Conservation (phyloP, 37 sponge, comb jelly and placozoan genomes). For the Corticium candelabrum region DNA sequence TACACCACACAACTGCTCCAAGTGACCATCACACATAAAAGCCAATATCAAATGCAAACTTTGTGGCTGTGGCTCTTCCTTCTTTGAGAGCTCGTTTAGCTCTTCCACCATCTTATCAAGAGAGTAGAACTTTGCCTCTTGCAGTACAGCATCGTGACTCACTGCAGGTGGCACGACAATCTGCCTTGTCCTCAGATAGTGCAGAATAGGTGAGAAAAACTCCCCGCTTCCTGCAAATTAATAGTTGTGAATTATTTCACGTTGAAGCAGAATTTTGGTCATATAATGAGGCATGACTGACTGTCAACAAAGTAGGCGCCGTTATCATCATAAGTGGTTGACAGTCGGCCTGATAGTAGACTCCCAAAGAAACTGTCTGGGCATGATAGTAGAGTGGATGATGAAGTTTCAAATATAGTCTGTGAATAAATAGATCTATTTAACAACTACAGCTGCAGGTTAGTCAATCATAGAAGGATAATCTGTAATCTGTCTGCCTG, state of each 20-base stretch:
- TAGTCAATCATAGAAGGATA: too few species aligned
- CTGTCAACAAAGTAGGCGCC: not conserved
- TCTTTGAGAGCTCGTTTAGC: too few species aligned
- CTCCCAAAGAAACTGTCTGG: not conserved
- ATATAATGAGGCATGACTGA: not conserved
- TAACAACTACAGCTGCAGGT: too few species aligned
- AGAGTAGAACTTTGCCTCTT: not conserved
- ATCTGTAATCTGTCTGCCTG: too few species aligned
- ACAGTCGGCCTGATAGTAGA: not conserved
- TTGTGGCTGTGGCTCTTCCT: too few species aligned
- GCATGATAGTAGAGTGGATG: not conserved
- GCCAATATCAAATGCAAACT: too few species aligned
- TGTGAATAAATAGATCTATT: too few species aligned
- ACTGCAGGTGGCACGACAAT: not conserved
- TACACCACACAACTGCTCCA: too few species aligned
- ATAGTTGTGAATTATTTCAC: conserved; percentile 1
- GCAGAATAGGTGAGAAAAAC: not conserved
- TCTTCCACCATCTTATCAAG: not conserved
- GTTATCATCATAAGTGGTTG: not conserved
- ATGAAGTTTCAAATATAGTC: not conserved
- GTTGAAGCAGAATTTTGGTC: too few species aligned
- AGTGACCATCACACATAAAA: too few species aligned
- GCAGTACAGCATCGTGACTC: not conserved
- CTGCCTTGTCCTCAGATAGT: not conserved
- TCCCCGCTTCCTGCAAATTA: not conserved